A percentile compares a stretch with the other conserved stretches of the same genome.
Conservation (phyloP, 1,140 invertebrate species). For the Cotesia glomerata region DNA sequence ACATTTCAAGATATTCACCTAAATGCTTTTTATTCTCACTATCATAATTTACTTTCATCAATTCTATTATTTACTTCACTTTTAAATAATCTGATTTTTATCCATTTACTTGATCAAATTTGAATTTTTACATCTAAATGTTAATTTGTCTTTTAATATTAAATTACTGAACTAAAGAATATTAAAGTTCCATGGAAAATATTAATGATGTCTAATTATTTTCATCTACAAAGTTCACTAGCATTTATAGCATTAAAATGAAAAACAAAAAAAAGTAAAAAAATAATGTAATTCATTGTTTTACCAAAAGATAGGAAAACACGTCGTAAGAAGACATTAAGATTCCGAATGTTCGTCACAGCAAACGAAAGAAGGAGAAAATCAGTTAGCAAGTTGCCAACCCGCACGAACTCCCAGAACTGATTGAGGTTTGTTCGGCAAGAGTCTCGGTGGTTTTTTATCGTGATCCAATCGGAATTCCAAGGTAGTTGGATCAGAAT, state of each 20-base stretch:
- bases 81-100: no score
- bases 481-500: not conserved
- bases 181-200: no score
- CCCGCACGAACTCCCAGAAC: slow-evolving; percentile 21
- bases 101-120: no score
- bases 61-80: no score
- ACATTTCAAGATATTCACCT: not conserved
- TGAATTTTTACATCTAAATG: no score
- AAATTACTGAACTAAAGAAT: no score
- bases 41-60: no score
- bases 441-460: slow-evolving; percentile 8
- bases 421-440: slow-evolving; percentile 32
- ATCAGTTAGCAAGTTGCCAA: slow-evolving; percentile 32
- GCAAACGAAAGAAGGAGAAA: slow-evolving; percentile 19
- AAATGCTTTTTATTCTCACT: not conserved
- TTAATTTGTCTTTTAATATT: no score
- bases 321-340: slow-evolving; percentile 12
- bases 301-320: not conserved
- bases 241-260: not conserved
- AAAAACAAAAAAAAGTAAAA: not conserved
- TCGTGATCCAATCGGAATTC: slow-evolving; percentile 9
- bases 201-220: no score
- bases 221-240: no score
- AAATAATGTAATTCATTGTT: not conserved
- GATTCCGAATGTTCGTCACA: slow-evolving; percentile 31